A percentile compares a stretch with the other conserved stretches of the same genome.
Conservation (phyloP, 2,888 invertebrate genomes). For the Ptychoptera contaminata region DNA sequence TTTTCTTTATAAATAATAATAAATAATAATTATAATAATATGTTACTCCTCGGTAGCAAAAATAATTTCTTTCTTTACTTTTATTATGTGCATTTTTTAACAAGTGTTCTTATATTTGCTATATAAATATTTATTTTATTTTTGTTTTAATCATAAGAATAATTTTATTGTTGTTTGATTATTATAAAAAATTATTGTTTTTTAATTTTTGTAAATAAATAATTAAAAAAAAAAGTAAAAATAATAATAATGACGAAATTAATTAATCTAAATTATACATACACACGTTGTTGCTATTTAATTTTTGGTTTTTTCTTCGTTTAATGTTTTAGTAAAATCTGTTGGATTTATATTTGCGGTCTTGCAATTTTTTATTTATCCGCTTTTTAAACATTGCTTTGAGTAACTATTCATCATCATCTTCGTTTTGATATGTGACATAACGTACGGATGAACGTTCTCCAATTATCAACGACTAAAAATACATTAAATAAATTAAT, state of each 20-base stretch:
- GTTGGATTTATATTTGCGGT: neutral
- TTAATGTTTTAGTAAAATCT: neutral
- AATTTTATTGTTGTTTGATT: neutral
- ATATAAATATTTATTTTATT: neutral
- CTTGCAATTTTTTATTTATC: neutral
- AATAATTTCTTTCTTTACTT: neutral
- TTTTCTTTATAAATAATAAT: too few species aligned
- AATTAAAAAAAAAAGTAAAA: too few species aligned
- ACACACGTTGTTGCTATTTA: neutral
- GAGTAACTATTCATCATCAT: conserved; percentile 53
- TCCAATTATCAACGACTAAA: conserved; percentile 73
- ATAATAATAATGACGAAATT: too few species aligned
- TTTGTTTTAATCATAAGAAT: neutral
- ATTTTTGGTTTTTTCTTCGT: neutral
- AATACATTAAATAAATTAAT: conserved; percentile 13
- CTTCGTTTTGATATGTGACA: conserved; percentile 88
- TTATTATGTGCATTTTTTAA: conserved; percentile 1
- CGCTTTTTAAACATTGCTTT: conserved; percentile 10
- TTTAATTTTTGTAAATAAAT: neutral
- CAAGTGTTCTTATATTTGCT: neutral
- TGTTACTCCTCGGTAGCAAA: neutral
- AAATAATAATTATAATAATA: neutral
- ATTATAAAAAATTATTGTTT: neutral
- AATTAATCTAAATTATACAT: too few species aligned
- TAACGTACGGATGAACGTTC: conserved; percentile 89